Percentiles rank a stretch among this genome's conserved stretches.
phyloP scores from a whole-genome alignment of 2,797 vertebrate genomes.

The Epinephelus malabaricus region DNA sequence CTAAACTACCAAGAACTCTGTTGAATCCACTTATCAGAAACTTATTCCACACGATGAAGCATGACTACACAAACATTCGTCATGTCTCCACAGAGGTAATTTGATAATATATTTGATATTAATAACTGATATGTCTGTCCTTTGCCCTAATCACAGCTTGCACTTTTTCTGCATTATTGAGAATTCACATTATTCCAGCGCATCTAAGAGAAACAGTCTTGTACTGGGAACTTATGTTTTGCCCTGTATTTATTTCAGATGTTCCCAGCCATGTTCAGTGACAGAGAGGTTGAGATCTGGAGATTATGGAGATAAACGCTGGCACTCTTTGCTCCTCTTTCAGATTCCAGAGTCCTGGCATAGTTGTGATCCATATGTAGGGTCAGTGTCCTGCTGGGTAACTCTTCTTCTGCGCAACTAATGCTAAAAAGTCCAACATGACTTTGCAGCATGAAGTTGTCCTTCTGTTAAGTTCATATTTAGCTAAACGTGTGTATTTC shows the following conservation, averaged over 20 bases:
- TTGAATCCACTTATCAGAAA: background rate
- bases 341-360: conserved; percentile 7
- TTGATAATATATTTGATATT: conserved; percentile 2
- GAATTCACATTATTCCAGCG: conserved; percentile 46
- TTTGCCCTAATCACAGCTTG: conserved; percentile 25
- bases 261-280: background rate
- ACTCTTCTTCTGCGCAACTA: background rate
- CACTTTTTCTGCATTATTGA: conserved; percentile 1
- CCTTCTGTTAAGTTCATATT: background rate
- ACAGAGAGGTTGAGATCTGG: background rate
- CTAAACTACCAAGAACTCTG: conserved; percentile 14
- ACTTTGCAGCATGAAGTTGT: background rate
- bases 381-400: conserved; percentile 18
- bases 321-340: conserved; percentile 1
- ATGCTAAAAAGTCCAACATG: background rate
- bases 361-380: background rate
- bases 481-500: background rate
- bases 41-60: conserved; percentile 7
- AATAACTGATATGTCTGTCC: background rate
- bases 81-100: conserved; percentile 1
- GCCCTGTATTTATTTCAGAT: background rate
- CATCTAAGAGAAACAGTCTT: background rate
- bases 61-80: conserved; percentile 11
- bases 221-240: background rate
- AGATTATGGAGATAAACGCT: background rate